Evolutionary conservation across 2,888 invertebrate genomes (phyloP), one percentile per base, ranked within the genome.

Genomic region (Oscheius sp.): DNA sequence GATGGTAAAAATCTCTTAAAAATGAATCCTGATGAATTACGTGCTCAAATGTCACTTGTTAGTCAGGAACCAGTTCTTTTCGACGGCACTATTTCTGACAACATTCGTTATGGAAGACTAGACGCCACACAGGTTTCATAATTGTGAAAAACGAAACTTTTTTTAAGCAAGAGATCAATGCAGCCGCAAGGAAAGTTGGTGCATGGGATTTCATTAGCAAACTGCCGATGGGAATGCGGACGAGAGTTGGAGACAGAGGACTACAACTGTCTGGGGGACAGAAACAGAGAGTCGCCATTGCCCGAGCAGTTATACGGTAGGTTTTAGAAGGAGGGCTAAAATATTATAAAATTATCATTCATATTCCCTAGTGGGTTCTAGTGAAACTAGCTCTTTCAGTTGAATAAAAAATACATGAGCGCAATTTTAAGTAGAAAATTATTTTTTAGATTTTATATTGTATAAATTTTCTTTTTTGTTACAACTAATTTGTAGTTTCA

Each of bases 61-160:
- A 86, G 87, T 28, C 88, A 88, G 77, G 87, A 87, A 64, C 87
- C 87, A 20, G 86, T 87, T 4, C 70, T 82, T 2, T 83, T 82
- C 63, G 84, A 84, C 59, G 84, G 82, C 26, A 82, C 84, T 1
- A 85, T 84, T 30, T 74, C 77, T 69, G 84, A 85, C 47, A 84
- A 84, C 67, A 85, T 84, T 47, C 67, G 84, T 38, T 84, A 83
- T 67, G 84, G 84, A 41, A 64, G 80, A 67, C 50, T 82, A 22
- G 77, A 81, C 47, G 80, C 82, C 9, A 76, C 78, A 36, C 81
- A 81, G 68, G 77, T 75, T 24, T n/a, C 9, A n/a, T 28, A 41
- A n/a, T 26, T 28, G 9, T 38, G 22, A 8, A 26, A 8, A 12
- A 38, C n/a, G 20, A 36, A 22, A 20, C 3, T 33, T 20, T 6